Conservation (phyloP, 2,888 invertebrate species). For the Heliconius erato region DNA sequence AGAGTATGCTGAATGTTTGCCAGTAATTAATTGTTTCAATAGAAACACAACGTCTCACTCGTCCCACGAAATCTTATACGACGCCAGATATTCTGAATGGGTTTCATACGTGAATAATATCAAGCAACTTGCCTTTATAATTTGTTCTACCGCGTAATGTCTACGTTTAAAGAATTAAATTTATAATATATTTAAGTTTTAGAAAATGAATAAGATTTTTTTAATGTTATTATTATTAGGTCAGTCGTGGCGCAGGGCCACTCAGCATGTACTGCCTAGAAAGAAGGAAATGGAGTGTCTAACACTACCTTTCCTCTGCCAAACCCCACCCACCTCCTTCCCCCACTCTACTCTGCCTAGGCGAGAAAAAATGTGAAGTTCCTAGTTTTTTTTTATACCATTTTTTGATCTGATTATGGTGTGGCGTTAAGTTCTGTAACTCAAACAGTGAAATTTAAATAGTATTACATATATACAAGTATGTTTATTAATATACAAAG, state of each 20-base stretch:
- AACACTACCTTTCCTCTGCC: too few relatives aligned
- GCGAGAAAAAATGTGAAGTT: too few relatives aligned
- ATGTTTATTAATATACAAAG: background rate
- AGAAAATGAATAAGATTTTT: background rate
- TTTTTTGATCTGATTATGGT: too few relatives aligned
- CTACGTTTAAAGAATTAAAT: conserved; percentile 38
- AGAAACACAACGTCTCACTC: conserved; percentile 51
- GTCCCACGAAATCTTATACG: conserved; percentile 26
- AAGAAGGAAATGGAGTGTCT: too few relatives aligned
- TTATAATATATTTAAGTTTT: conserved; percentile 15
- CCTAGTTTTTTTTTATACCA: too few relatives aligned
- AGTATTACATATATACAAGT: too few relatives aligned
- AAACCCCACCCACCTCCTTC: too few relatives aligned
- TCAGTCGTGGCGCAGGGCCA: too few relatives aligned
- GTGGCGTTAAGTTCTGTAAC: too few relatives aligned
- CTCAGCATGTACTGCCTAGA: too few relatives aligned
- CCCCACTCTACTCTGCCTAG: too few relatives aligned
- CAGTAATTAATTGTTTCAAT: conserved; percentile 68
- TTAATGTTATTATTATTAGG: background rate
- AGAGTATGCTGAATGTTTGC: conserved; percentile 58
- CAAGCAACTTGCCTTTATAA: conserved; percentile 52
- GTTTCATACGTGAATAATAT: conserved; percentile 53
- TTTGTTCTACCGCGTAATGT: conserved; percentile 49
- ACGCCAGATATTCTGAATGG: conserved; percentile 54
- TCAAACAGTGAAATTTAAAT: too few relatives aligned